These are phyloP conservation scores for Oasisia sp. DNA, from an alignment of 2,888 invertebrate species.

Conservation along the genomic window DNA sequence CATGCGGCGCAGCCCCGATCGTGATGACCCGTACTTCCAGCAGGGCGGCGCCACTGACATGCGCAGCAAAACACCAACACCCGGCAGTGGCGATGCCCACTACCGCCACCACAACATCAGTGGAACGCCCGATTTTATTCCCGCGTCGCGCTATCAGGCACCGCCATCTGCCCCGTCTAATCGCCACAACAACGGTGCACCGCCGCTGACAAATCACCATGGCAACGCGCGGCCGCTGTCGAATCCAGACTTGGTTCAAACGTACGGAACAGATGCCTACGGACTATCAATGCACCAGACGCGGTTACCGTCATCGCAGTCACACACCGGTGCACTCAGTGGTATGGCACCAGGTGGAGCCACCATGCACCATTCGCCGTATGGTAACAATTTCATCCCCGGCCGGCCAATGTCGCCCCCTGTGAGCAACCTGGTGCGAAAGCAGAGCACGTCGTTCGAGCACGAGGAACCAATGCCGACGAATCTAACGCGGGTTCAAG, in stretches of 20 bases:
- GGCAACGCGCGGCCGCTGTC: conserved; percentile 35
- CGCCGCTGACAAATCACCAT: neutral
- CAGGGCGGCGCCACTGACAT: conserved; percentile 60
- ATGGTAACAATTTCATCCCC: neutral
- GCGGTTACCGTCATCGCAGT: neutral
- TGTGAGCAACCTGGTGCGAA: conserved; percentile 23
- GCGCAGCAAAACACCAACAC: conserved; percentile 61
- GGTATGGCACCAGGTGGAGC: neutral
- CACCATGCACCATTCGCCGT: neutral
- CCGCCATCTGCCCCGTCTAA: neutral
- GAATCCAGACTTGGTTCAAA: conserved; percentile 21
- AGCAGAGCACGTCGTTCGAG: conserved; percentile 74
- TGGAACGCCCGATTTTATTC: conserved; percentile 48
- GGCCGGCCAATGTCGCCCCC: neutral
- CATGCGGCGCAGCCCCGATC: conserved; percentile 45
- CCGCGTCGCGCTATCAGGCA: conserved; percentile 44
- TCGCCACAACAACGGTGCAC: neutral
- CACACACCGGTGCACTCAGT: neutral
- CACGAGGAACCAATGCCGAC: conserved; percentile 70
- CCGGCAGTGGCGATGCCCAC: conserved; percentile 21
- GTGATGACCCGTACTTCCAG: conserved; percentile 51
- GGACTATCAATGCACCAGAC: neutral
- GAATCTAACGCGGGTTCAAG: conserved; percentile 54
- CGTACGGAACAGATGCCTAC: neutral
- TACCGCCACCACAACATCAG: conserved; percentile 40